phyloP scores from a whole-genome alignment of 2,797 vertebrate genomes.

The Trichosurus vulpecula region DNA sequence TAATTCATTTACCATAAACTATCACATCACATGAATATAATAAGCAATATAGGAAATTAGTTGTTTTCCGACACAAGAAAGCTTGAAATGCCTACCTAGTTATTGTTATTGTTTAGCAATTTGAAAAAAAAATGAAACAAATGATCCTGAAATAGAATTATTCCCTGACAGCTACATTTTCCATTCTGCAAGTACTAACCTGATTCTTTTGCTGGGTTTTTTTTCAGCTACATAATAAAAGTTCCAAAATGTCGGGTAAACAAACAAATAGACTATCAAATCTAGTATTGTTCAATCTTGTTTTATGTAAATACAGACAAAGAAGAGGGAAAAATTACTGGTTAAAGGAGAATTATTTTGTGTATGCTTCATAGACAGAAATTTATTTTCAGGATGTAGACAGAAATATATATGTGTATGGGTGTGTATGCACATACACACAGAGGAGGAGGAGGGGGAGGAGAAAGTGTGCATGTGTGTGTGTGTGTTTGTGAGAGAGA shows the following conservation, averaged over 20 bases:
- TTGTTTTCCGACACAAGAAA: neutral
- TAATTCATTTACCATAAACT: neutral
- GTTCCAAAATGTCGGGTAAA: neutral
- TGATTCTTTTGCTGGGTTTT: neutral
- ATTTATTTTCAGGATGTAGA: neutral
- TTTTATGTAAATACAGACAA: neutral
- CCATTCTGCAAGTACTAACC: neutral
- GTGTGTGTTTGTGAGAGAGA: no score
- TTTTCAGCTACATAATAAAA: slow-evolving; percentile 27
- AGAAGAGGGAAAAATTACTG: neutral
- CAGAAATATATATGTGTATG: neutral
- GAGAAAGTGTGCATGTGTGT: neutral
- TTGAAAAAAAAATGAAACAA: slow-evolving; percentile 24
- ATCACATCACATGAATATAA: neutral
- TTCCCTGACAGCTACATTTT: slow-evolving; percentile 41
- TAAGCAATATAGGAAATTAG: neutral
- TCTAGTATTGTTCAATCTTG: neutral
- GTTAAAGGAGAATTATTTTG: neutral
- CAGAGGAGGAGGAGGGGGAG: no score
- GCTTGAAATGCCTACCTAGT: neutral
- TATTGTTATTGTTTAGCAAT: slow-evolving; percentile 8
- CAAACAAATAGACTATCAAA: neutral
- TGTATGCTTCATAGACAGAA: neutral
- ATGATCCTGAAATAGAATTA: neutral
- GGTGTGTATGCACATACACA: neutral